Evolutionary conservation across 2,113 vertebrate genomes (phyloP).

Genomic region (Micronycteris hirsuta): DNA sequence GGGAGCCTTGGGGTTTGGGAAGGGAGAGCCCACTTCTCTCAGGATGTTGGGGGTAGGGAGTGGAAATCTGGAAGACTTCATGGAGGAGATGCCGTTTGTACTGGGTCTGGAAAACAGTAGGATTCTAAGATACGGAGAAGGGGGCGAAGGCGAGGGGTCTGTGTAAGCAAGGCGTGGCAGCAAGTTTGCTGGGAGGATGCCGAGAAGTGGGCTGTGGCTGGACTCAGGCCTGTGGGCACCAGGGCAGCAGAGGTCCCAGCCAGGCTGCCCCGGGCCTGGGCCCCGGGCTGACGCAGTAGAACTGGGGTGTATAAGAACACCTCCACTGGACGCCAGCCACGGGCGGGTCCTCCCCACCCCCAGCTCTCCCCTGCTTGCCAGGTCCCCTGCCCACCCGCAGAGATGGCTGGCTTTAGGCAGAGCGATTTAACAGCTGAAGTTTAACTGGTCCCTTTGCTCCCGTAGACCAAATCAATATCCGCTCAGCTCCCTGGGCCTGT

Average conservation of each 20-base stretch:
- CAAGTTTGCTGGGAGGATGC: neutral
- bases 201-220: neutral
- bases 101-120: neutral
- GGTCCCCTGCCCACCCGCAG: neutral
- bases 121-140: neutral
- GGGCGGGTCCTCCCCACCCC: neutral
- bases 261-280: neutral
- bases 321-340: neutral
- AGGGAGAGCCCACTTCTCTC: neutral
- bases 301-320: neutral
- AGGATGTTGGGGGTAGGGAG: neutral
- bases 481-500: neutral
- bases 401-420: neutral
- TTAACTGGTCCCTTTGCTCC: conserved; percentile 46
- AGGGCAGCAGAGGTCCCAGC: neutral
- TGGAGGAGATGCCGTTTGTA: neutral
- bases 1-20: neutral
- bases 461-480: conserved; percentile 51
- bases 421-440: neutral
- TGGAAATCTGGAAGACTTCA: neutral
- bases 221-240: neutral
- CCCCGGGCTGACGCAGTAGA: neutral
- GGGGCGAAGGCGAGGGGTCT: no score
- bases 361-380: neutral
- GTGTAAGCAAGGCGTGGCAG: neutral